Percentiles rank a stretch among this genome's conserved stretches.
phyloP scores from a whole-genome alignment of 2,113 vertebrate species.

The Aphelocoma coerulescens region DNA sequence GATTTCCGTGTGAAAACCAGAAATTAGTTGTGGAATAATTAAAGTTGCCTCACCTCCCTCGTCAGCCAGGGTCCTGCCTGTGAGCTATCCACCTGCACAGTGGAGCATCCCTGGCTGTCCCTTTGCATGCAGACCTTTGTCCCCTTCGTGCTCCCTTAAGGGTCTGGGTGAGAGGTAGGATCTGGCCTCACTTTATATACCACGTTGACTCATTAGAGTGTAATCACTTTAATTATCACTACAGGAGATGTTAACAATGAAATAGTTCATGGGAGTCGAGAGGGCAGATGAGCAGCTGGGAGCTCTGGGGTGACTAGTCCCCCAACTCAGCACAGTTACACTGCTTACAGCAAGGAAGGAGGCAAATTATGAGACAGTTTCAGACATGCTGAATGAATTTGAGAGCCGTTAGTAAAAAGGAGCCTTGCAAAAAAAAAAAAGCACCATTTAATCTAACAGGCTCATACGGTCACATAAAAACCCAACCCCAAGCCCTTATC shows the following conservation, averaged over 20 bases:
- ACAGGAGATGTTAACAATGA: not conserved
- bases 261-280: accelerated
- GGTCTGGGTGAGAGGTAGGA: not conserved
- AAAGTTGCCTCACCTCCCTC: not conserved
- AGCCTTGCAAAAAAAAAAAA: not conserved
- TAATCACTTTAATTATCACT: not conserved
- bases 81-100: not conserved
- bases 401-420: not conserved
- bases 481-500: not conserved
- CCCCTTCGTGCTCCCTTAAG: not conserved
- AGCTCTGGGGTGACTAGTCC: not conserved
- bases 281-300: not conserved
- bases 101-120: not conserved
- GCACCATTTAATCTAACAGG: accelerated
- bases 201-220: not conserved
- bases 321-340: accelerated
- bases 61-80: not conserved
- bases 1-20: not conserved
- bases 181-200: not conserved
- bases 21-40: not conserved
- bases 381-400: not conserved
- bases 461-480: not conserved
- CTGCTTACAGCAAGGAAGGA: not conserved
- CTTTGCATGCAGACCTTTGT: not conserved
- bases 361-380: not conserved